A percentile compares a stretch with the other conserved stretches of the same genome.
Evolutionary conservation across 1,140 invertebrate genomes (phyloP).

Genomic region (Schmidtea mediterranea): DNA sequence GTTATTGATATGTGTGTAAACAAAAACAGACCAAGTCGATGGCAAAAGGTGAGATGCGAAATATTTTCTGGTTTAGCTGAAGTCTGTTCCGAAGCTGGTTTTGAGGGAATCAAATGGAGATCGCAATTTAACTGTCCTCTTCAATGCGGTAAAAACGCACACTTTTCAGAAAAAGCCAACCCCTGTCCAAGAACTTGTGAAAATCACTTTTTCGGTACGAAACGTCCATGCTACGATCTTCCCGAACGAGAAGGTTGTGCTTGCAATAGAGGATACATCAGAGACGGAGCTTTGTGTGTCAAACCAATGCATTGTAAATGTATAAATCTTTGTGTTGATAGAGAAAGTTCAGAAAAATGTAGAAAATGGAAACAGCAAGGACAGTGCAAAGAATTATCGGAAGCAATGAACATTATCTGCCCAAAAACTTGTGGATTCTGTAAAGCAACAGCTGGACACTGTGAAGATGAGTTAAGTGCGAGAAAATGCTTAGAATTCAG

Average conservation of each 20-base stretch:
- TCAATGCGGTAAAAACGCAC: neutral
- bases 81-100: neutral
- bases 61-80: neutral
- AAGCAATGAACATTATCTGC: neutral
- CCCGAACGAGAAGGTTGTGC: constrained; percentile 2
- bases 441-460: neutral
- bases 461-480: neutral
- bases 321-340: neutral
- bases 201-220: constrained; percentile 4
- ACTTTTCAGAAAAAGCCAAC: neutral
- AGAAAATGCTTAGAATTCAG: neutral
- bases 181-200: constrained; percentile 6
- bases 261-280: constrained; percentile 4
- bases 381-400: neutral
- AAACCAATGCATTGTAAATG: constrained; percentile 4
- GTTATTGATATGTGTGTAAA: neutral
- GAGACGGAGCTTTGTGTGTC: constrained; percentile 1
- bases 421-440: neutral
- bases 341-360: neutral
- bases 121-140: neutral
- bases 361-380: constrained; percentile 1
- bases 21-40: neutral
- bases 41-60: neutral
- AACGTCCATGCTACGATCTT: constrained; percentile 1
- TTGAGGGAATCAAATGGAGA: neutral